Conservation (phyloP, 2,888 invertebrate genomes). For the Cataglyphis altisquamis region DNA sequence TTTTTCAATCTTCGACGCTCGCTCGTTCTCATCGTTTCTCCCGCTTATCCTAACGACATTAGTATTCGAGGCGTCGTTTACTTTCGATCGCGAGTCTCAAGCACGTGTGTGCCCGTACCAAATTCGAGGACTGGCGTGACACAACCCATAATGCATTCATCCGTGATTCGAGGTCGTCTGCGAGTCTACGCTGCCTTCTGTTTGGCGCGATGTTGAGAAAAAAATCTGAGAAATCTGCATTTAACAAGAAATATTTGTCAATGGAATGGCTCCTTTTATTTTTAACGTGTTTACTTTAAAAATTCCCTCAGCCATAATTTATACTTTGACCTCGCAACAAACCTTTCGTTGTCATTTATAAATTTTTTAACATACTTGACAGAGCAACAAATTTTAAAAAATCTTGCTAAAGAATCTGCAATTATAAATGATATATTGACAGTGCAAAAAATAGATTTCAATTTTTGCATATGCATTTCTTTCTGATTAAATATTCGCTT, state of each 20-base stretch:
- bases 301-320: neutral
- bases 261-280: neutral
- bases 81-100: constrained; percentile 81
- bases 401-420: neutral
- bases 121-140: constrained; percentile 76
- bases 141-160: constrained; percentile 74
- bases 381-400: neutral
- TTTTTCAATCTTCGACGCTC: constrained; percentile 21
- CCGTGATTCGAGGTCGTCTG: constrained; percentile 69
- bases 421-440: neutral
- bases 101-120: constrained; percentile 74
- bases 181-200: constrained; percentile 25
- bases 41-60: constrained; percentile 71
- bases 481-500: neutral
- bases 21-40: constrained; percentile 48
- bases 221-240: neutral
- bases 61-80: constrained; percentile 74
- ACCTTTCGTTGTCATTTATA: neutral
- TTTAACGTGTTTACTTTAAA: neutral
- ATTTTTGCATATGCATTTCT: neutral
- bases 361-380: neutral
- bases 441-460: neutral
- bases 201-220: constrained; percentile 16
- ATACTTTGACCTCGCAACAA: neutral
- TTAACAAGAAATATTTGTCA: neutral